Percentiles rank a stretch among this genome's conserved stretches.
Evolutionary conservation across 1,140 invertebrate genomes (phyloP).

Genomic region (Drosophila mauritiana): DNA sequence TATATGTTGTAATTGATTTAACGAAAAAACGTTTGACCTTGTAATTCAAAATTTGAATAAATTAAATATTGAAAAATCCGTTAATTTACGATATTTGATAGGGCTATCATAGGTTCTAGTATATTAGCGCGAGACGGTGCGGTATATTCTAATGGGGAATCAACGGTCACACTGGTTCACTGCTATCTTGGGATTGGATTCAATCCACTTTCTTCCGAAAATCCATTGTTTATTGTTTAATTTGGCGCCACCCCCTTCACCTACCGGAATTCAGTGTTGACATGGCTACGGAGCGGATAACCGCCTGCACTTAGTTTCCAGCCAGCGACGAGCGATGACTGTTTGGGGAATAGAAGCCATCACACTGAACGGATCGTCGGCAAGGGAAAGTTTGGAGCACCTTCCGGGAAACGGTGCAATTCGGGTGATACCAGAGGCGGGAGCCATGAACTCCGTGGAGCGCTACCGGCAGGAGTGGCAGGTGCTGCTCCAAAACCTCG

Average conservation of each 20-base stretch:
- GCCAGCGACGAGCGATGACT: conserved; percentile 65
- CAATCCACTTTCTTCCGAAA: conserved; percentile 8
- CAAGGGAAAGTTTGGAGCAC: conserved; percentile 52
- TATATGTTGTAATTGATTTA: too few relatives aligned
- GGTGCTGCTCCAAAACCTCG: conserved; percentile 63
- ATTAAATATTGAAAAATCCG: neutral
- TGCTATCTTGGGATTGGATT: neutral
- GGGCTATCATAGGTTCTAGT: neutral
- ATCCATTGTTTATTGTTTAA: conserved; percentile 16
- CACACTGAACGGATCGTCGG: conserved; percentile 62
- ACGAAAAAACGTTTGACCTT: neutral
- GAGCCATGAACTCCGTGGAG: conserved; percentile 75
- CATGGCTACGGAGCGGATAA: conserved; percentile 30
- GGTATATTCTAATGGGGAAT: neutral
- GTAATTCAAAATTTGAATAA: neutral
- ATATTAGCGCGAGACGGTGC: neutral
- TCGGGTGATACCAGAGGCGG: conserved; percentile 26
- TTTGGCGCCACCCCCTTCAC: neutral
- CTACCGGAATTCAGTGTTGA: neutral
- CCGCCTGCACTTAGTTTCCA: conserved; percentile 26
- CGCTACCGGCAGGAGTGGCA: conserved; percentile 84
- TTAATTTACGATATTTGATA: neutral
- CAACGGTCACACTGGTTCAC: conserved; percentile 4
- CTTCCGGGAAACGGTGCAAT: neutral
- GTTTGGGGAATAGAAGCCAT: conserved; percentile 80